A percentile compares a stretch with the other conserved stretches of the same genome.
Evolutionary conservation across 2,113 vertebrate species (phyloP).

Genomic region (Paraplagusia blochii): DNA sequence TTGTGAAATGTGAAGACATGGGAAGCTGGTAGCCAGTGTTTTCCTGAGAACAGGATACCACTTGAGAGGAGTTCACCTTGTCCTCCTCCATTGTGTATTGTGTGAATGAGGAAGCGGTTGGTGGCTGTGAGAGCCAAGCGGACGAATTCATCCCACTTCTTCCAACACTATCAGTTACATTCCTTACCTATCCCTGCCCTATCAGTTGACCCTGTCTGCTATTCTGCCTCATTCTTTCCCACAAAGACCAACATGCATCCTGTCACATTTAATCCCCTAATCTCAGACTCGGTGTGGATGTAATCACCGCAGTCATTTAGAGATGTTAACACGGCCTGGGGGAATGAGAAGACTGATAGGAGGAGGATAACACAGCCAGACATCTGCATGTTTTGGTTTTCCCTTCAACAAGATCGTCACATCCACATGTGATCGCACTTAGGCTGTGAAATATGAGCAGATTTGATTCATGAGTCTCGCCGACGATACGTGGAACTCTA

Average conservation of each 20-base stretch:
- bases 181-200: conserved; percentile 53
- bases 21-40: conserved; percentile 45
- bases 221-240: conserved; percentile 64
- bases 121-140: conserved; percentile 54
- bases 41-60: conserved; percentile 64
- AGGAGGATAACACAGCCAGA: conserved; percentile 7
- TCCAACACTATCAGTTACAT: conserved; percentile 67
- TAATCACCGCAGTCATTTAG: conserved; percentile 10
- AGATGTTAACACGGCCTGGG: neutral
- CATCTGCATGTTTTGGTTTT: conserved; percentile 17
- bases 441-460: conserved; percentile 20
- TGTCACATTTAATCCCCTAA: conserved; percentile 12
- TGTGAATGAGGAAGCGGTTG: conserved; percentile 58
- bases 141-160: conserved; percentile 55
- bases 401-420: neutral
- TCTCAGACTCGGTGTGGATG: conserved; percentile 18
- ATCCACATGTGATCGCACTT: conserved; percentile 7
- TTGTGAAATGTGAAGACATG: conserved; percentile 54
- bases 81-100: conserved; percentile 62
- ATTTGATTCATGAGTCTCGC: neutral
- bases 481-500: neutral
- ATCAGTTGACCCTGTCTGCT: conserved; percentile 61
- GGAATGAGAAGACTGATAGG: conserved; percentile 14
- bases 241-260: conserved; percentile 44
- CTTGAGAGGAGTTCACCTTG: conserved; percentile 51